Conservation (phyloP, 2,888 invertebrate species). For the Yponomeuta plumbellus region DNA sequence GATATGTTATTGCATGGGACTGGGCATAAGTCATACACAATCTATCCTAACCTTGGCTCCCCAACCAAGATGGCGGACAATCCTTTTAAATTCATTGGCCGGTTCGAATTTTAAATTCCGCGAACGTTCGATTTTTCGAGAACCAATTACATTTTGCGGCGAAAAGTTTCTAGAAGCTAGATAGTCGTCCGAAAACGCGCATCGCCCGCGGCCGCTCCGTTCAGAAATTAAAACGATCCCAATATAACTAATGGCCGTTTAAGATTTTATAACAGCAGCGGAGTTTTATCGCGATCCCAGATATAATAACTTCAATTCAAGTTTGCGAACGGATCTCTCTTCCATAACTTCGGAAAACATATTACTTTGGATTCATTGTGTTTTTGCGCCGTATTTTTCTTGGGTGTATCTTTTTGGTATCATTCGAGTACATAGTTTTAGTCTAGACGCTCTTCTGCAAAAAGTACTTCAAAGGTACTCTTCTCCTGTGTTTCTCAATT, state of each 20-base stretch:
- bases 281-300: conserved; percentile 30
- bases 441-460: no score
- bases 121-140: conserved; percentile 22
- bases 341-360: conserved; percentile 15
- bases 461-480: no score
- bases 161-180: conserved; percentile 17
- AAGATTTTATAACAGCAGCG: conserved; percentile 34
- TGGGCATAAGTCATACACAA: no score
- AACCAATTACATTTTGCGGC: conserved; percentile 36
- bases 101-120: conserved; percentile 8
- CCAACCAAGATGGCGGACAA: neutral
- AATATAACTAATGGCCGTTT: conserved; percentile 40
- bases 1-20: no score
- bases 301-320: conserved; percentile 27
- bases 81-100: conserved; percentile 6
- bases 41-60: neutral
- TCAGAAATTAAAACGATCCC: conserved; percentile 33
- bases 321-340: conserved; percentile 15
- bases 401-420: neutral
- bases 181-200: conserved; percentile 17
- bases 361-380: neutral
- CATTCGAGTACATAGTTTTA: neutral
- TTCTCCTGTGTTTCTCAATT: no score
- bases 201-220: conserved; percentile 20
- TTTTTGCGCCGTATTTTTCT: neutral